Evolutionary conservation across 1,140 invertebrate genomes (phyloP).

Genomic region (Antheraea mylitta): DNA sequence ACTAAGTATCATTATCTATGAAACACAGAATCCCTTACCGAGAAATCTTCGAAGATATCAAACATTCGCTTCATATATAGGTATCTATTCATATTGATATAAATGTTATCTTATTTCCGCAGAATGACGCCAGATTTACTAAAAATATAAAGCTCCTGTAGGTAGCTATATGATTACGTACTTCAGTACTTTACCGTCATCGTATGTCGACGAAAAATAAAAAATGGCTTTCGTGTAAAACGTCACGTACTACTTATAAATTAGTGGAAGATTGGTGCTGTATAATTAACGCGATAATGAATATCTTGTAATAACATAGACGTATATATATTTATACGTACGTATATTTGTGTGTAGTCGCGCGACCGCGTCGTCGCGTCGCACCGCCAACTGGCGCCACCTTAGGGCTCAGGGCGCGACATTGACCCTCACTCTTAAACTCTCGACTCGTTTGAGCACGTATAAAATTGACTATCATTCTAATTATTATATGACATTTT

Average conservation of each 20-base stretch:
- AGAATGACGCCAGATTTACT: not conserved
- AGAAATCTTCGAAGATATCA: constrained; percentile 16
- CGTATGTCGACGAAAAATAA: constrained; percentile 12
- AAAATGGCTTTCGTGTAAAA: constrained; percentile 9
- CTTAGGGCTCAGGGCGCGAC: constrained; percentile 30
- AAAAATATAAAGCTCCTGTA: not conserved
- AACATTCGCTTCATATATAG: no score
- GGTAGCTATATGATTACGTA: not conserved
- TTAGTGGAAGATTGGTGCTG: constrained; percentile 23
- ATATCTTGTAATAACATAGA: constrained; percentile 16
- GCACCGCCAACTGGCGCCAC: constrained; percentile 29
- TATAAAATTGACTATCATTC: constrained; percentile 4
- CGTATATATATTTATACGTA: no score
- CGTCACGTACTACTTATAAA: constrained; percentile 21
- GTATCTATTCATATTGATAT: not conserved
- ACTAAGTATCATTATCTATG: constrained; percentile 32
- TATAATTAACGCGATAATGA: constrained; percentile 35
- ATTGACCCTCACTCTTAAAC: constrained; percentile 23
- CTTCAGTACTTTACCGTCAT: constrained; percentile 3
- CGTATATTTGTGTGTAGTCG: constrained; percentile 5
- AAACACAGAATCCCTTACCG: constrained; percentile 35
- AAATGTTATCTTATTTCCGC: not conserved
- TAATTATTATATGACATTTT: constrained; percentile 17
- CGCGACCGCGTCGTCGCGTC: constrained; percentile 18
- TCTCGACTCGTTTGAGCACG: not conserved